Conservation (phyloP, 1,140 invertebrate genomes). For the Heliconius himera region DNA sequence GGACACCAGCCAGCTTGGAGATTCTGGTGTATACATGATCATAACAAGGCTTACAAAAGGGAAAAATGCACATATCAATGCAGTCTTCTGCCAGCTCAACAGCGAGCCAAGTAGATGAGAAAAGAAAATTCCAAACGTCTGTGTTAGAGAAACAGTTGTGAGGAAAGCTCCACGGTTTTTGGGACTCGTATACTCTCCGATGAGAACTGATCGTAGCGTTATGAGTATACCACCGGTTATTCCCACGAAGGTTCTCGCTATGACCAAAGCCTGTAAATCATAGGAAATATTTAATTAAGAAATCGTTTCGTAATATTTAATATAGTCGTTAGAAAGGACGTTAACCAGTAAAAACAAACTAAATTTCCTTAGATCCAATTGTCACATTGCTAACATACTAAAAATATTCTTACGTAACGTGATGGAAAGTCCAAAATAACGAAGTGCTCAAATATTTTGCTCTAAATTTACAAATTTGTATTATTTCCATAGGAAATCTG, state of each 20-base stretch:
- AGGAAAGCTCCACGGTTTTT: constrained; percentile 81
- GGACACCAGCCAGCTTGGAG: constrained; percentile 85
- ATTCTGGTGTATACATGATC: constrained; percentile 84
- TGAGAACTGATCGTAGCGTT: constrained; percentile 59
- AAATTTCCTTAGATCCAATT: too few relatives aligned
- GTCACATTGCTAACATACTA: too few relatives aligned
- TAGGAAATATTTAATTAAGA: background rate
- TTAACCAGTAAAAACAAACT: too few relatives aligned
- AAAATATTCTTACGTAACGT: too few relatives aligned
- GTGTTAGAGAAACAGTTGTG: constrained; percentile 74
- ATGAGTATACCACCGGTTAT: constrained; percentile 56
- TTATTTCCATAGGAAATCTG: too few relatives aligned
- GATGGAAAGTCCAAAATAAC: too few relatives aligned
- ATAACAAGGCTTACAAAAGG: constrained; percentile 75
- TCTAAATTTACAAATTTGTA: too few relatives aligned
- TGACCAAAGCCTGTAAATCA: constrained; percentile 48
- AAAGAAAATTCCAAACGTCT: constrained; percentile 80
- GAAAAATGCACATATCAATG: constrained; percentile 73
- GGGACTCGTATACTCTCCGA: constrained; percentile 75
- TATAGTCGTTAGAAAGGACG: too few relatives aligned
- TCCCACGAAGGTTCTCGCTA: constrained; percentile 58
- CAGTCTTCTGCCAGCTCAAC: constrained; percentile 80
- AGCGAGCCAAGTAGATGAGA: constrained; percentile 82
- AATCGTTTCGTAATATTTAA: background rate
- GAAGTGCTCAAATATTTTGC: too few relatives aligned